Evolutionary conservation across 1,140 invertebrate genomes (phyloP).

Genomic region (Meloidogyne hapla): DNA sequence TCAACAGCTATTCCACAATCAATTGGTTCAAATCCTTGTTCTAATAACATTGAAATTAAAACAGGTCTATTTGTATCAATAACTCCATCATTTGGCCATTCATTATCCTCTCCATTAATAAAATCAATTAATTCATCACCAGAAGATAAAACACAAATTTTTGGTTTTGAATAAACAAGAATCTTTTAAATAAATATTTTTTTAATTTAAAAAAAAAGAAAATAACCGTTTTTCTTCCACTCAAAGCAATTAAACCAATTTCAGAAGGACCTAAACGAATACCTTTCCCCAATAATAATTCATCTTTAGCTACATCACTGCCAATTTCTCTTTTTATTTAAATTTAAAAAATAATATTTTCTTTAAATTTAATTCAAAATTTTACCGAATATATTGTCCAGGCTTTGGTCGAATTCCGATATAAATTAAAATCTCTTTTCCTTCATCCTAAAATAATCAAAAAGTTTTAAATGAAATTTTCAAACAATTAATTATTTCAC

Average conservation of each 20-base stretch:
- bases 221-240: conserved; percentile 16
- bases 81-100: conserved; percentile 14
- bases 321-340: conserved; percentile 52
- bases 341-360: conserved; percentile 28
- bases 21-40: conserved; percentile 32
- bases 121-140: conserved; percentile 49
- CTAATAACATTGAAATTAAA: conserved; percentile 36
- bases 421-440: conserved; percentile 43
- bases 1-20: conserved; percentile 48
- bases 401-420: conserved; percentile 30
- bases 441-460: conserved; percentile 34
- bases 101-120: conserved; percentile 9
- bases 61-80: conserved; percentile 52
- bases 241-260: conserved; percentile 38
- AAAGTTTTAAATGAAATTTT: conserved; percentile 15
- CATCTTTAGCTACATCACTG: conserved; percentile 38
- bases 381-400: conserved; percentile 47
- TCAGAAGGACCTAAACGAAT: conserved; percentile 33
- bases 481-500: too few relatives aligned
- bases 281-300: conserved; percentile 39
- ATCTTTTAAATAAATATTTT: conserved; percentile 16
- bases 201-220: not conserved
- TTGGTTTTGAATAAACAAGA: conserved; percentile 33
- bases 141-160: conserved; percentile 47
- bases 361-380: conserved; percentile 1